Evolutionary conservation across 2,888 invertebrate genomes (phyloP).

Genomic region (Cyaniris semiargus): DNA sequence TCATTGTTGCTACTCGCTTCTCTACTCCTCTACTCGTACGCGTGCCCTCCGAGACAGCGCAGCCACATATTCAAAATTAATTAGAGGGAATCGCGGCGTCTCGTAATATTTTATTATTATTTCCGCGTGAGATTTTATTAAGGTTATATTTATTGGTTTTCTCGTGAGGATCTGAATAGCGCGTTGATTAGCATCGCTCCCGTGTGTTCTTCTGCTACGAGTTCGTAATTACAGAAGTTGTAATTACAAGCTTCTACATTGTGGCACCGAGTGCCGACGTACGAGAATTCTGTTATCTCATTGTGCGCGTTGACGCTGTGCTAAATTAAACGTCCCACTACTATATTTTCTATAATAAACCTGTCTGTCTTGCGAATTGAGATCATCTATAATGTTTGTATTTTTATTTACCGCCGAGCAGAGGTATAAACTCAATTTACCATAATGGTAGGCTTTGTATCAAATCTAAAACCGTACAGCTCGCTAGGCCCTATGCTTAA

Average conservation of each 20-base stretch:
- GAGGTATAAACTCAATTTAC: background rate
- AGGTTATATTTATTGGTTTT: conserved; percentile 74
- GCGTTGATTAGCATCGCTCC: conserved; percentile 70
- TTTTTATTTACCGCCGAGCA: background rate
- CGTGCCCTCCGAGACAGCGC: conserved; percentile 64
- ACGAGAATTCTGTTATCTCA: conserved; percentile 61
- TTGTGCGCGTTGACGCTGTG: conserved; percentile 69
- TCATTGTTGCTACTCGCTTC: conserved; percentile 70
- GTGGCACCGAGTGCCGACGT: conserved; percentile 61
- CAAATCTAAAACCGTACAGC: background rate
- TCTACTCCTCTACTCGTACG: background rate
- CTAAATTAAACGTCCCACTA: conserved; percentile 74
- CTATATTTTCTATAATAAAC: conserved; percentile 64
- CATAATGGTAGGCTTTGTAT: background rate
- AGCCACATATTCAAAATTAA: conserved; percentile 79
- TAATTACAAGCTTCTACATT: conserved; percentile 74
- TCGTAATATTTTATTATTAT: conserved; percentile 80
- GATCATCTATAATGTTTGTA: conserved; percentile 8
- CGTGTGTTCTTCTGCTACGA: conserved; percentile 62
- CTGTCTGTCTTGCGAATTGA: conserved; percentile 44
- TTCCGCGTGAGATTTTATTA: conserved; percentile 75
- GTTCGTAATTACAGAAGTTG: conserved; percentile 74
- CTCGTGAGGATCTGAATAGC: conserved; percentile 72
- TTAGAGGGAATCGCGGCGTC: conserved; percentile 76
- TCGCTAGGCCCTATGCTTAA: background rate